These are phyloP conservation scores for Chunga burmeisteri DNA, from an alignment of 2,113 vertebrate genomes.

Conservation along the genomic window DNA sequence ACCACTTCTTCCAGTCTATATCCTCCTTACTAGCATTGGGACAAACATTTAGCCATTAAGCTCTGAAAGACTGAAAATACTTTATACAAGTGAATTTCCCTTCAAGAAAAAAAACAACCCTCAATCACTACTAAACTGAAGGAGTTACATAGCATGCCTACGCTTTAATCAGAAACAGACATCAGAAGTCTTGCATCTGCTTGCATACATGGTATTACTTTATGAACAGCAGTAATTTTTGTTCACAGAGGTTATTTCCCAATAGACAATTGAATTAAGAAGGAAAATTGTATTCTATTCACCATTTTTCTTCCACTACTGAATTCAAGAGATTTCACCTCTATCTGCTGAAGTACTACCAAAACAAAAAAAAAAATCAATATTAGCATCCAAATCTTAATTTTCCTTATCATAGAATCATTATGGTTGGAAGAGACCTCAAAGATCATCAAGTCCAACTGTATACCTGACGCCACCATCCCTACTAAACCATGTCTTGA, in stretches of 20 bases:
- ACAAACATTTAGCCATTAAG: not conserved
- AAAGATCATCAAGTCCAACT: no score
- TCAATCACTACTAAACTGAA: not conserved
- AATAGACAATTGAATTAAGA: not conserved
- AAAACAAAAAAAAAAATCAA: not conserved
- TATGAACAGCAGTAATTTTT: not conserved
- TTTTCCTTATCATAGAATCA: not conserved
- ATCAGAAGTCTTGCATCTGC: not conserved
- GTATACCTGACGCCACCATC: no score
- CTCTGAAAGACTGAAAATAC: not conserved
- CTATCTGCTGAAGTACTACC: not conserved
- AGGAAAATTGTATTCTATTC: not conserved
- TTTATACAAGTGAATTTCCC: not conserved
- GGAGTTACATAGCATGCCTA: not conserved
- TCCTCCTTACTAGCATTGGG: not conserved
- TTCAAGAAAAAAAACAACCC: not conserved
- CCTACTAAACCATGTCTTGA: no score
- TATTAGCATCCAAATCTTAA: not conserved
- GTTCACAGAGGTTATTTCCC: slow-evolving; percentile 1
- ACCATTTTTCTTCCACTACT: not conserved
- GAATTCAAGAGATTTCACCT: not conserved
- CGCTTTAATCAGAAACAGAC: slow-evolving; percentile 23
- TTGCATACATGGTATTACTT: not conserved
- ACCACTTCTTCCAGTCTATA: not conserved
- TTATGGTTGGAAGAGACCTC: no score